phyloP scores from a whole-genome alignment of 2,797 vertebrate species.

The Micromesistius poutassou region DNA sequence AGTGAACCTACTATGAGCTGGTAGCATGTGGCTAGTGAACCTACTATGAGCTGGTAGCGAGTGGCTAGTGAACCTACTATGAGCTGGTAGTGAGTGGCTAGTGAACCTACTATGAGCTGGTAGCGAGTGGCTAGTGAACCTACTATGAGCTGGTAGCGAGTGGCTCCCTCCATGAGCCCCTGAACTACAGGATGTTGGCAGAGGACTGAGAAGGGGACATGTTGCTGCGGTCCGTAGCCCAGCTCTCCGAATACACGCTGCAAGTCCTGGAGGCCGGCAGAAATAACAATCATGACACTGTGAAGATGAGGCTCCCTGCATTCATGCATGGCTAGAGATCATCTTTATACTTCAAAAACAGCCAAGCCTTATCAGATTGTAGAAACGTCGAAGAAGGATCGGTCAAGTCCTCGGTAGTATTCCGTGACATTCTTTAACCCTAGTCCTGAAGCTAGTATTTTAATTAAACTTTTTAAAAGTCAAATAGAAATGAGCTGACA shows the following conservation, averaged over 20 bases:
- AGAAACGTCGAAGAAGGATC: not conserved
- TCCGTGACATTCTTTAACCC: not conserved
- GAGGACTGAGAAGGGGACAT: conserved; percentile 72
- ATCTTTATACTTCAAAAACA: not conserved
- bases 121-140: conserved; percentile 57
- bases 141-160: conserved; percentile 70
- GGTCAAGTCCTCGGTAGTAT: not conserved
- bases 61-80: conserved; percentile 24
- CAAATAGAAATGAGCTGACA: no score
- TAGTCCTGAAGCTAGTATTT: not conserved
- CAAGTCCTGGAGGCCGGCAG: conserved; percentile 66
- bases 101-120: conserved; percentile 69
- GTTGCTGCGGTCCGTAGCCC: conserved; percentile 65
- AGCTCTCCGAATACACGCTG: conserved; percentile 75
- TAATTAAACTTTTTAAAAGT: no score
- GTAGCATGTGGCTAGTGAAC: not conserved
- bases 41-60: not conserved
- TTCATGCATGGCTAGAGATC: not conserved
- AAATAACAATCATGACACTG: conserved; percentile 3
- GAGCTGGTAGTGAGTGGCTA: no score
- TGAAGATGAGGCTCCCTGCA: not conserved
- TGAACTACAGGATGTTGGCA: conserved; percentile 80
- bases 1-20: not conserved
- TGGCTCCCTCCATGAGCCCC: conserved; percentile 71
- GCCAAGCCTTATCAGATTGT: not conserved